Percentiles rank a stretch among this genome's conserved stretches.
Conservation (phyloP, 2,113 vertebrate genomes). For the Nicator chloris region DNA sequence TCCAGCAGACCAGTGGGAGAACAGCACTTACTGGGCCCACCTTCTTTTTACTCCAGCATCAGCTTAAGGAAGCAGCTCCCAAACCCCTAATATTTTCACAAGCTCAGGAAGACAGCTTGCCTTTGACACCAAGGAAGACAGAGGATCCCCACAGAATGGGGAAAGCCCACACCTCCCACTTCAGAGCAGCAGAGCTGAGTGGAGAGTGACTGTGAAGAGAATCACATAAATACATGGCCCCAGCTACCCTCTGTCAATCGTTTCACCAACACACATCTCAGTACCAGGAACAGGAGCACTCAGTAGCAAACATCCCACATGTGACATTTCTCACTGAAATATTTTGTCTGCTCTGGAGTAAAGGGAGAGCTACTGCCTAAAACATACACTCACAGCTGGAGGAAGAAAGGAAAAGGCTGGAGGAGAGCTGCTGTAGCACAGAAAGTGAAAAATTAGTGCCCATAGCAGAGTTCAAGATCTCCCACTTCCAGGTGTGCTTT, state of each 20-base stretch:
- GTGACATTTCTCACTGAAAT: background rate
- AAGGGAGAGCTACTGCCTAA: background rate
- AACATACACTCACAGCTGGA: background rate
- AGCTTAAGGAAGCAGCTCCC: background rate
- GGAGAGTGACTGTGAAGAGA: background rate
- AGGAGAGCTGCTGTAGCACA: background rate
- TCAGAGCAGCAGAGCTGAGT: background rate
- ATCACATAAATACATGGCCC: background rate
- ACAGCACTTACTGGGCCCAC: background rate
- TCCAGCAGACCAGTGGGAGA: background rate
- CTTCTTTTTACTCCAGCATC: background rate
- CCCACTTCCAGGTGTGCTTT: background rate
- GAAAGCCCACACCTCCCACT: background rate
- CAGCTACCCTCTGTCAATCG: background rate
- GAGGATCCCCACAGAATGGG: background rate
- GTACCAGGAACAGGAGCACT: background rate
- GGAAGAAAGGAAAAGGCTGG: background rate
- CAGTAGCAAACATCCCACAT: background rate
- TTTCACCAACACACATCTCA: background rate
- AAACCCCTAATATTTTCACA: background rate
- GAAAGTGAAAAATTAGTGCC: background rate
- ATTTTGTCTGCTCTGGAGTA: background rate
- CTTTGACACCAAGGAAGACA: background rate
- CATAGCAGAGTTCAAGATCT: background rate
- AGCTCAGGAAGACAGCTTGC: background rate